These are phyloP conservation scores for Malurus splendens DNA, from an alignment of 2,797 vertebrate species.

Conservation along the genomic window DNA sequence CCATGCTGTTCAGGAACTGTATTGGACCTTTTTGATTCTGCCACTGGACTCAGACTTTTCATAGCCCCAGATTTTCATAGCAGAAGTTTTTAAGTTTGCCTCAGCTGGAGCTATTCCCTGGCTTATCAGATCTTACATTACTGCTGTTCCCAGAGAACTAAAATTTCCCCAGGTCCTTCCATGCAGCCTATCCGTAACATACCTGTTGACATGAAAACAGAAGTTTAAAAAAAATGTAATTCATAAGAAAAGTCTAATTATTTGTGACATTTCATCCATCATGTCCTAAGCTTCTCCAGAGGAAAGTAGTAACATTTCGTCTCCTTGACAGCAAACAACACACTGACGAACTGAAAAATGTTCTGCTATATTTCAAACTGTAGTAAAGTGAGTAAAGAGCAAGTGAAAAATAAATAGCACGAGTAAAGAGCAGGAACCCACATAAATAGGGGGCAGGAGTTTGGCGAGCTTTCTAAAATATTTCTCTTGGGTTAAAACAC, in stretches of 20 bases:
- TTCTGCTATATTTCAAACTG: conserved; percentile 59
- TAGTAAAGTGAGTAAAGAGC: conserved; percentile 57
- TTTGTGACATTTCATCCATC: conserved; percentile 70
- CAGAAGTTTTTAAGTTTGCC: not conserved
- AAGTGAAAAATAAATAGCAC: conserved; percentile 60
- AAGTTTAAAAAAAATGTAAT: conserved; percentile 58
- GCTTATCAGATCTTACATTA: conserved; percentile 19
- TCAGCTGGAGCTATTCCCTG: not conserved
- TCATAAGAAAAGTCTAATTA: conserved; percentile 66
- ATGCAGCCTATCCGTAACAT: conserved; percentile 40
- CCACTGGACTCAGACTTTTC: not conserved
- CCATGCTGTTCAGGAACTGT: not conserved
- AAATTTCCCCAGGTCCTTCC: conserved; percentile 43
- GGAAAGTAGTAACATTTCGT: conserved; percentile 62
- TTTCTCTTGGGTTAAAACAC: conserved; percentile 29
- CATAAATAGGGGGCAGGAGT: conserved; percentile 41
- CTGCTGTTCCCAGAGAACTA: not conserved
- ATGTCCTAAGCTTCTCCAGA: conserved; percentile 63
- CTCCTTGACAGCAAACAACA: conserved; percentile 69
- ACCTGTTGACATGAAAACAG: conserved; percentile 56
- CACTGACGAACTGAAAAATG: conserved; percentile 61
- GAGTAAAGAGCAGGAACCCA: conserved; percentile 59
- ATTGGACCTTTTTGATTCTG: not conserved
- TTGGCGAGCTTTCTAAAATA: conserved; percentile 45
- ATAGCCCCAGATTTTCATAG: not conserved